Evolutionary conservation across 2,888 invertebrate genomes (phyloP), one percentile per base, ranked within the genome.

Genomic region (Empis livida): DNA sequence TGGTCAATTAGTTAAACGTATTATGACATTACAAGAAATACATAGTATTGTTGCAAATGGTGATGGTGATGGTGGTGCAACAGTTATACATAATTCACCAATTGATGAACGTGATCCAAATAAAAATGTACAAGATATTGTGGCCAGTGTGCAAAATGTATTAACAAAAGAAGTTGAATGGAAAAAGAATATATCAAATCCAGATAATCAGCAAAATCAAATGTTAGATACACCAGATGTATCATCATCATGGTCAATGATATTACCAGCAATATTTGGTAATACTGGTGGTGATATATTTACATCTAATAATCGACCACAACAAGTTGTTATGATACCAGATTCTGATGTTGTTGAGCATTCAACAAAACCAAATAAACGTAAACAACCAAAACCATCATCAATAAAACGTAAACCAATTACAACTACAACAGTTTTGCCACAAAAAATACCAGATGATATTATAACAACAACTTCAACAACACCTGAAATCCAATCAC

Each of bases 11-110:
- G 80, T 89, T 0, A 87, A 86, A 59, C 75, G 84, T 50, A 73
- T 88, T 31, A 90, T 90, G 89, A 87, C 88, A 9, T 70, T 87
- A 56, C 78, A 84, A 59, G 86, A 90, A 69, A 89, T 90, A 53
- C 86, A 87, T 62, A 82, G 84, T 39, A 82, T 90, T 50, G 86
- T 89, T 31, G 89, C 89, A 0, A 84, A 82, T 32, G 86, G 87
- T 1, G 86, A 86, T 61, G 80, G 80, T 49, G 78, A 82, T 42
- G 78, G 76, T 45, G 79, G 76, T 45, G 68, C 67, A 2, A 62
- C 67, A 1, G 63, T 68, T 3, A 61, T 68, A 43, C 67, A 70
- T 48, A 59, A 60, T 10, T 55, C 64, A 3, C 61, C 63, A 2
- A 47, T 59, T 15, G 49, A 55, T 42, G 51, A 73, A 51, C 73